Evolutionary conservation across 23 tunicate species (phyloP), one percentile per base, ranked within the genome.

Genomic region (Oikopleura dioica): DNA sequence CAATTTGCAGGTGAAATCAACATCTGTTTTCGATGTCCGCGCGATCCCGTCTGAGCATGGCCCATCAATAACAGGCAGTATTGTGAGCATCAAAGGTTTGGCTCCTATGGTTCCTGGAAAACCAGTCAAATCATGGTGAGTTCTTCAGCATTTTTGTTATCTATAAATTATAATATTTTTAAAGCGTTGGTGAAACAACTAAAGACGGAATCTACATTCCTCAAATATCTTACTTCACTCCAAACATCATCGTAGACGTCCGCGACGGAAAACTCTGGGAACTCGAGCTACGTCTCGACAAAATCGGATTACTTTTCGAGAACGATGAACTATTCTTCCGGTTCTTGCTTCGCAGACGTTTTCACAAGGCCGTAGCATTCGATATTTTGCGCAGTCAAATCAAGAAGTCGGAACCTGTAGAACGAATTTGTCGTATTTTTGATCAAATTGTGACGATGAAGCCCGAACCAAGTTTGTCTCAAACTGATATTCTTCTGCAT

Each of bases 181-280:
- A n/a, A n/a, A n/a, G n/a, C n/a, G n/a, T n/a, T n/a, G 26, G 72
- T 63, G 72, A 63, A 63, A 63, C 33, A 12, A 2, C 33, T 63
- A 31, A 63, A 28, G 4, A 12, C 4, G 26, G 33, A 12, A 31
- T 63, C 32, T 63, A 63, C 33, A 63, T 63, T 23, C 5, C 72
- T 28, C 72, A 63, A 63, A 63, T 63, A 31, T 63, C 72, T 63
- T 63, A 12, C 33, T 63, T 63, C 33, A 23, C 16, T 2, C 72
- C 72, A 24, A 63, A 63, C 26, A 2, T 63, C 5, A 31, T 63
- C 72, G 26, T 63, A 23, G 72, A 63, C 33, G 72, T 63, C 72
- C 29, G 72, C 16, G 26, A 63, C 26, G 72, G 72, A 31, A 23
- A 31, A 63, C 72, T 63, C 33, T 63, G 72, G 72, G 72, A 63